These are phyloP conservation scores for Lepilemur ruficaudatus DNA, from an alignment of 2,797 vertebrate genomes.

Conservation along the genomic window DNA sequence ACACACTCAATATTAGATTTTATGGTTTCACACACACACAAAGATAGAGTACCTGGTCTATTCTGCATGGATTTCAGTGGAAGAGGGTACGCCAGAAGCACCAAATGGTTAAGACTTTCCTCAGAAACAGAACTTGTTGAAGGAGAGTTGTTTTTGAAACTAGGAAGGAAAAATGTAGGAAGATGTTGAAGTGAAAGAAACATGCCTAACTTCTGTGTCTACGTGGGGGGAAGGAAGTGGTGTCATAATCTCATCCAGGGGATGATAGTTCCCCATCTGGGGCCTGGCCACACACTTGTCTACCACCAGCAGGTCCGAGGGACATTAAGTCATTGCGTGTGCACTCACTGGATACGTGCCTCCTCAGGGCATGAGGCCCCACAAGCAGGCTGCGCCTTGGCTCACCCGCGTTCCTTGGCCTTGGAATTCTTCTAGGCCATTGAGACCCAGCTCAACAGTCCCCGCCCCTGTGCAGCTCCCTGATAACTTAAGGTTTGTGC, in stretches of 20 bases:
- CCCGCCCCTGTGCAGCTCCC: neutral
- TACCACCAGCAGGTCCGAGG: neutral
- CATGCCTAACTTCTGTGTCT: slow-evolving; percentile 8
- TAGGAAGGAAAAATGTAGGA: slow-evolving; percentile 78
- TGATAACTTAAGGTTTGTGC: neutral
- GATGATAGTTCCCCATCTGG: neutral
- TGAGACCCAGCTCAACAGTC: slow-evolving; percentile 5
- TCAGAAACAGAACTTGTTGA: slow-evolving; percentile 83
- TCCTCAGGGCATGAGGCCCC: neutral
- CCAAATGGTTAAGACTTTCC: slow-evolving; percentile 63
- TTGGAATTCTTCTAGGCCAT: neutral
- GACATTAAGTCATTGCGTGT: neutral
- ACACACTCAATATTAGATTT: slow-evolving; percentile 57
- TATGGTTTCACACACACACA: slow-evolving; percentile 57
- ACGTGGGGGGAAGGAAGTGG: neutral
- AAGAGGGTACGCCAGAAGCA: slow-evolving; percentile 66
- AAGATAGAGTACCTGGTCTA: slow-evolving; percentile 81
- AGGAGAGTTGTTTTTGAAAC: slow-evolving; percentile 83
- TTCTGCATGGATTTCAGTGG: slow-evolving; percentile 71
- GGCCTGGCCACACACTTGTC: neutral
- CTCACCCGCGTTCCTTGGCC: neutral
- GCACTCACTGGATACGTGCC: neutral
- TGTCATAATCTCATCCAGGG: neutral
- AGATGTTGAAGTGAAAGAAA: slow-evolving; percentile 51
- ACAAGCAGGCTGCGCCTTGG: neutral